Conservation (phyloP, 2,888 invertebrate genomes). For the Tetragonisca angustula region DNA sequence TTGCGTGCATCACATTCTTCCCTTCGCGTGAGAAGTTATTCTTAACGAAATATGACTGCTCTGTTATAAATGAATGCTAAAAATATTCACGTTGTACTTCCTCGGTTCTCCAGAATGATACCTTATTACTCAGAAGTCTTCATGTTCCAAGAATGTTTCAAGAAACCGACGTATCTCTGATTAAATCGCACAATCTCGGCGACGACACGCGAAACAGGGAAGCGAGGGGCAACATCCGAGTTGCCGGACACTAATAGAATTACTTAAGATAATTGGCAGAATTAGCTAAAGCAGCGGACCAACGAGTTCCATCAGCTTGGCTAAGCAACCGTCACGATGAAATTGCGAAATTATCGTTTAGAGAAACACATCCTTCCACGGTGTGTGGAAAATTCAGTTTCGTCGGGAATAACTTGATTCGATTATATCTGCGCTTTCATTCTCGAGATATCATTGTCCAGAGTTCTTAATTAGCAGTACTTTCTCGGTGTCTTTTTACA, state of each 20-base stretch:
- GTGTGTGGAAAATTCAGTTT: not conserved
- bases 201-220: slow-evolving; percentile 13
- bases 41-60: not conserved
- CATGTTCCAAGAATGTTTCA: not conserved
- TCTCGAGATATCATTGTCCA: too few species aligned
- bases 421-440: not conserved
- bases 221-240: slow-evolving; percentile 3
- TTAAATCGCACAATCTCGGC: slow-evolving; percentile 17
- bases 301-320: slow-evolving; percentile 28
- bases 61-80: not conserved
- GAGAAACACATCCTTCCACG: not conserved
- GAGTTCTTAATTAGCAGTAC: too few species aligned
- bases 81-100: not conserved
- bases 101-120: not conserved
- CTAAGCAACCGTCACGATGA: not conserved
- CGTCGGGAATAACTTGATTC: not conserved
- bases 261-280: slow-evolving; percentile 50
- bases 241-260: slow-evolving; percentile 27
- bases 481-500: too few species aligned
- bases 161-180: not conserved
- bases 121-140: too few species aligned
- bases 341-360: not conserved
- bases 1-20: not conserved
- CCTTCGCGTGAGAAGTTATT: not conserved
- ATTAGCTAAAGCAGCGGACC: slow-evolving; percentile 12